phyloP scores from a whole-genome alignment of 2,113 vertebrate genomes.

The Aramus guarauna region DNA sequence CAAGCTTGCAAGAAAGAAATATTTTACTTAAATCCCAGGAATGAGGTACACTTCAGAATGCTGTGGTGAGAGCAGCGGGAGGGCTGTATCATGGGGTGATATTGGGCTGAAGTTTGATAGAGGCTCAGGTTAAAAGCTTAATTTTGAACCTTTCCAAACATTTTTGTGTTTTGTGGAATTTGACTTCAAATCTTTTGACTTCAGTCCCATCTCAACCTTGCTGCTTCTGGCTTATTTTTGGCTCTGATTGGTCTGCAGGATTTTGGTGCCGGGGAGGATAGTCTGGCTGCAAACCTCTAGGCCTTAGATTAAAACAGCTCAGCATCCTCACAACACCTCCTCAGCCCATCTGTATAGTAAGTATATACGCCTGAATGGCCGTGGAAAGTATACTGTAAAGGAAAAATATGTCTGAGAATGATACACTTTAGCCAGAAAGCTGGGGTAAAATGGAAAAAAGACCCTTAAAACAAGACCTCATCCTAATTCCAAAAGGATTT shows the following conservation, averaged over 20 bases:
- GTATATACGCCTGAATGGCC: background rate
- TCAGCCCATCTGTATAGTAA: background rate
- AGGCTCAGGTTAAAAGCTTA: conserved; percentile 2
- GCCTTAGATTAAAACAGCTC: background rate
- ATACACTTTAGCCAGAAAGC: conserved; percentile 19
- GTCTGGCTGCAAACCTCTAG: background rate
- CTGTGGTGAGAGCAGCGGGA: background rate
- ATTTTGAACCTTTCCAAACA: background rate
- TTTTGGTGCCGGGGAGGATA: background rate
- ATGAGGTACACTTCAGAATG: background rate
- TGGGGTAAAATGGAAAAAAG: conserved; percentile 52
- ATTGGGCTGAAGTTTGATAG: background rate
- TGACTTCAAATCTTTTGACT: background rate
- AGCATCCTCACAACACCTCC: background rate
- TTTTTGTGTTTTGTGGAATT: background rate
- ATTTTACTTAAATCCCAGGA: background rate
- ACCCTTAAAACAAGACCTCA: conserved; percentile 38
- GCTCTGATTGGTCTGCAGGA: background rate
- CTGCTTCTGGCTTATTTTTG: conserved; percentile 16
- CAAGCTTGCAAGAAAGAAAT: background rate
- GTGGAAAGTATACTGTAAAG: conserved; percentile 48
- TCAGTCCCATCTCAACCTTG: background rate
- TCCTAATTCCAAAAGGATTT: conserved; percentile 30
- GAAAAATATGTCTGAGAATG: conserved; percentile 45
- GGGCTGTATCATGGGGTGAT: background rate